A percentile compares a stretch with the other conserved stretches of the same genome.
phyloP scores from a whole-genome alignment of 2,797 vertebrate genomes.

The Apogon hyalosoma region DNA sequence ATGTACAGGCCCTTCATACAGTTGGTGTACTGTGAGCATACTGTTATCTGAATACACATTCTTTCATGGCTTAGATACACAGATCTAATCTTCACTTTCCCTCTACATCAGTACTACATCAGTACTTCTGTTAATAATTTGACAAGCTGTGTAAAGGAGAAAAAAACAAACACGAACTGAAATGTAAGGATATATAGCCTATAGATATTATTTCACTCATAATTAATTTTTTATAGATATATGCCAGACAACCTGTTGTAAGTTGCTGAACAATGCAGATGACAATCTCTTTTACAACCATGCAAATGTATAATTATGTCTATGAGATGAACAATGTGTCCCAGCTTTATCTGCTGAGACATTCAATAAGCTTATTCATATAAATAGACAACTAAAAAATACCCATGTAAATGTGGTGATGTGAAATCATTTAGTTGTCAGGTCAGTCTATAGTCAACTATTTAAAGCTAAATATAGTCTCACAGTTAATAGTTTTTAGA shows the following conservation, averaged over 20 bases:
- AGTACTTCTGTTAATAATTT: slow-evolving; percentile 19
- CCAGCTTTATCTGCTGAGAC: background rate
- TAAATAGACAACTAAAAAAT: slow-evolving; percentile 5
- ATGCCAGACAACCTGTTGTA: background rate
- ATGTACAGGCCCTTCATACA: background rate
- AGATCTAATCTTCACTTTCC: slow-evolving; percentile 2
- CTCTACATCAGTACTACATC: slow-evolving; percentile 10
- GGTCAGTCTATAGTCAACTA: background rate
- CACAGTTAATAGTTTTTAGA: background rate
- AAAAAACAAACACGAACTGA: background rate
- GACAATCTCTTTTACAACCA: background rate
- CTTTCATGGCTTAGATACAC: slow-evolving; percentile 3
- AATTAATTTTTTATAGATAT: background rate
- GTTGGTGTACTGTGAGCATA: background rate
- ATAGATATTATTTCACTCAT: background rate
- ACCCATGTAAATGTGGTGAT: background rate
- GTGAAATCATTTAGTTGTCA: slow-evolving; percentile 11
- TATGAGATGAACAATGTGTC: slow-evolving; percentile 8
- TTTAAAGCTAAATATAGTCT: slow-evolving; percentile 1
- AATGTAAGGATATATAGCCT: background rate
- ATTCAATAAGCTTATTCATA: background rate
- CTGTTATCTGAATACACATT: background rate
- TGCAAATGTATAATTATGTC: slow-evolving; percentile 25
- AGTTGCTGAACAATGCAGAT: background rate
- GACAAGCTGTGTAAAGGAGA: background rate